These are phyloP conservation scores for Acanthosepion lycidas DNA, from an alignment of 2,888 invertebrate genomes.

Conservation along the genomic window DNA sequence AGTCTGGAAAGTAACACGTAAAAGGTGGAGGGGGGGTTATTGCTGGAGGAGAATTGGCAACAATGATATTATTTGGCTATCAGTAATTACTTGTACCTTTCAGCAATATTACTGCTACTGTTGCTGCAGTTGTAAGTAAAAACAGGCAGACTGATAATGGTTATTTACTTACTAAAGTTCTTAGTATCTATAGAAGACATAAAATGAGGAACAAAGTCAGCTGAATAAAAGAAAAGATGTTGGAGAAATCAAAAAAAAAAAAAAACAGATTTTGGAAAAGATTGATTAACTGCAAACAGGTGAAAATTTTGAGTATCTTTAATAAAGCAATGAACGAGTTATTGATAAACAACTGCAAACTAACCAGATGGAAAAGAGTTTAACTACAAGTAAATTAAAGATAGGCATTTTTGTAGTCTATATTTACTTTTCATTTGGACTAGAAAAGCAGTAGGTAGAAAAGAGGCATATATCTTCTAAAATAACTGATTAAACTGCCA, in stretches of 20 bases:
- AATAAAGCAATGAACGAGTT: not conserved
- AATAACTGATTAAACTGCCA: no score
- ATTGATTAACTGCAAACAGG: not conserved
- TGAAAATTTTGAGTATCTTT: not conserved
- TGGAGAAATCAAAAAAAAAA: not conserved
- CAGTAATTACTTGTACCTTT: not conserved
- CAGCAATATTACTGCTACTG: not conserved
- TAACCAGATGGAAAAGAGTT: not conserved
- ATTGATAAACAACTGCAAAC: no score
- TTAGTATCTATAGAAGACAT: not conserved
- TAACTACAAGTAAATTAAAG: not conserved
- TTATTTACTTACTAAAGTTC: not conserved
- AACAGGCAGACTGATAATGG: no score
- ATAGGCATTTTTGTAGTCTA: not conserved
- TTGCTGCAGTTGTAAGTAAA: not conserved
- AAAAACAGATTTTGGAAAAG: not conserved
- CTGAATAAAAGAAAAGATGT: not conserved
- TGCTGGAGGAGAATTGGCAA: not conserved
- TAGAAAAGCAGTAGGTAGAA: not conserved
- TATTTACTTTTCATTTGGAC: not conserved
- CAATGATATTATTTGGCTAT: not conserved
- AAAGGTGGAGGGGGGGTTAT: not conserved
- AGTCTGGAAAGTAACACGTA: not conserved
- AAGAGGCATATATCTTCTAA: not conserved
- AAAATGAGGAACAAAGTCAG: not conserved